A percentile compares a stretch with the other conserved stretches of the same genome.
Conservation (phyloP, 1,140 invertebrate species). For the Leucophenga varia region DNA sequence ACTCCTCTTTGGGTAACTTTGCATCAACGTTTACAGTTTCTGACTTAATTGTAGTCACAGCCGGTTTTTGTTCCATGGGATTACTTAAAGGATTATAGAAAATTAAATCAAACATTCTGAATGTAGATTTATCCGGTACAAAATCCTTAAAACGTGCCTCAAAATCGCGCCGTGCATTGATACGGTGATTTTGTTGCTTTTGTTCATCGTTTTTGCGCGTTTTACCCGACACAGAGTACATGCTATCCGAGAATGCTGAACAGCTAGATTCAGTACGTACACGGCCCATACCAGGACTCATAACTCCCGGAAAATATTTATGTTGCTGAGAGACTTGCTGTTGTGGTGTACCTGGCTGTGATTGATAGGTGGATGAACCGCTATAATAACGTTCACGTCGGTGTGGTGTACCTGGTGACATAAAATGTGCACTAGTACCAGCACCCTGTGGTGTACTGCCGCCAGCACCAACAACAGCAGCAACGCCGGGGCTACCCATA, state of each 20-base stretch:
- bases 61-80: constrained; percentile 61
- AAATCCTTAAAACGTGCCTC: constrained; percentile 60
- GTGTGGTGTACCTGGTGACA: constrained; percentile 43
- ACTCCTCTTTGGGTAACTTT: constrained; percentile 5
- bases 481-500: background rate
- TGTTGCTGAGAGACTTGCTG: constrained; percentile 20
- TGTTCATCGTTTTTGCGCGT: constrained; percentile 34
- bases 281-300: constrained; percentile 39
- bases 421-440: constrained; percentile 49
- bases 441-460: constrained; percentile 57
- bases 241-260: constrained; percentile 44
- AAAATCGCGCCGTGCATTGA: constrained; percentile 61
- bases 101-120: constrained; percentile 89
- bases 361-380: constrained; percentile 32
- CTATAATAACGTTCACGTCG: constrained; percentile 40
- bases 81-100: constrained; percentile 82
- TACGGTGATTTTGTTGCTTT: constrained; percentile 26
- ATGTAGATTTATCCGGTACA: constrained; percentile 64
- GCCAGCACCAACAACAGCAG: constrained; percentile 24
- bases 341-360: constrained; percentile 20
- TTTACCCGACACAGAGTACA: constrained; percentile 20
- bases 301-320: constrained; percentile 34
- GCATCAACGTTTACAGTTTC: constrained; percentile 18
- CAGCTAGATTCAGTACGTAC: constrained; percentile 57
- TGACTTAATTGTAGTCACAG: constrained; percentile 37